Evolutionary conservation across 1,140 invertebrate genomes (phyloP).

Genomic region (Drosophila sp.): DNA sequence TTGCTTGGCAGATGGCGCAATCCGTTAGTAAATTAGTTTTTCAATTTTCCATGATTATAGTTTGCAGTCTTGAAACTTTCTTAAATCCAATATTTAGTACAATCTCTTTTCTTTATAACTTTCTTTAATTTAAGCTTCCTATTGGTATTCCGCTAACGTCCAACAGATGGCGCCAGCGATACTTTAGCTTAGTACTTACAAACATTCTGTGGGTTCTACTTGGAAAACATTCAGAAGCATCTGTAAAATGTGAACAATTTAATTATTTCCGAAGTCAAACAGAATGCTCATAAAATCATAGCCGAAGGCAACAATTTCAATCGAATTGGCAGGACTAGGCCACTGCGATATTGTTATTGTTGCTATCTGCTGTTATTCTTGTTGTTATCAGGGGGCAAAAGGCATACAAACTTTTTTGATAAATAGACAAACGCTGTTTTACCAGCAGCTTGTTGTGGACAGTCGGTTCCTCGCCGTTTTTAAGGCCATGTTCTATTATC

Average conservation of each 20-base stretch:
- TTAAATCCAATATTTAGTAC: slow-evolving; percentile 7
- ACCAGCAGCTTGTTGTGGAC: slow-evolving; percentile 38
- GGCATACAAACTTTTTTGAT: slow-evolving; percentile 71
- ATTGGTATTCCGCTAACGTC: slow-evolving; percentile 1
- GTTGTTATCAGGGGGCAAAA: slow-evolving; percentile 60
- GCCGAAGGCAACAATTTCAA: slow-evolving; percentile 78
- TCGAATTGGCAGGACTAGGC: slow-evolving; percentile 60
- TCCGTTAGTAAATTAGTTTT: not conserved
- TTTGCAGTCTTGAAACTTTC: not conserved
- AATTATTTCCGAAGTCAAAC: slow-evolving; percentile 71
- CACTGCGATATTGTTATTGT: slow-evolving; percentile 39
- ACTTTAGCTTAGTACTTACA: slow-evolving; percentile 14
- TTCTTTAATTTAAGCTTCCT: slow-evolving; percentile 3
- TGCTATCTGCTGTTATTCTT: slow-evolving; percentile 31
- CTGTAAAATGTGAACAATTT: slow-evolving; percentile 72
- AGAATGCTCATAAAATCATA: slow-evolving; percentile 71
- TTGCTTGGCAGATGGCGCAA: slow-evolving; percentile 20
- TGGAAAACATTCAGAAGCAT: slow-evolving; percentile 47
- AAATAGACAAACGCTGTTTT: slow-evolving; percentile 57
- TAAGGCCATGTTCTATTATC: slow-evolving; percentile 60
- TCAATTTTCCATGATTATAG: not conserved
- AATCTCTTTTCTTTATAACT: not conserved
- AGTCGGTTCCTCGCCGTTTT: slow-evolving; percentile 22
- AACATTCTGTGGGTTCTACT: slow-evolving; percentile 48
- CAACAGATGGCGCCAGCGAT: slow-evolving; percentile 37